Percentiles rank a stretch among this genome's conserved stretches.
Evolutionary conservation across 2,888 invertebrate genomes (phyloP).

Genomic region (Aphidius colemani): DNA sequence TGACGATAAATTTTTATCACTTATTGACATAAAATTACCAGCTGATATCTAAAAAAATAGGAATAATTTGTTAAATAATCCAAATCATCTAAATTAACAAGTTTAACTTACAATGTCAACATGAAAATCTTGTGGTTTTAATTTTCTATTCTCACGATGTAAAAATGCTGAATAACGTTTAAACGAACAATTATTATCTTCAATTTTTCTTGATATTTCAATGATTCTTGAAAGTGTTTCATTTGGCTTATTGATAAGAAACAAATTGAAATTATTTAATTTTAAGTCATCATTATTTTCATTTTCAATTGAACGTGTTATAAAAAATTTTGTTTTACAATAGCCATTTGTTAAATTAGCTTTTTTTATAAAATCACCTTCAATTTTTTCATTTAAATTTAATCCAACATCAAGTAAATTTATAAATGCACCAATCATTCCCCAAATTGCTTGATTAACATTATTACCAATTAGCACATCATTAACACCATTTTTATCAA

Average conservation of each 20-base stretch:
- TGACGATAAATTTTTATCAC: slow-evolving; percentile 10
- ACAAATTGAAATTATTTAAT: neutral
- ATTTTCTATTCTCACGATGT: slow-evolving; percentile 5
- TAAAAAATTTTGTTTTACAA: slow-evolving; percentile 1
- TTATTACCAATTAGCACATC: neutral
- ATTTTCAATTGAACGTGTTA: neutral
- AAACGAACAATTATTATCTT: slow-evolving; percentile 9
- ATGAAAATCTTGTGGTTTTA: neutral
- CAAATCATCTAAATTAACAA: too few species aligned
- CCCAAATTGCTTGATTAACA: neutral
- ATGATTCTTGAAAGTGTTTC: neutral
- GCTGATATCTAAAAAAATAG: slow-evolving; percentile 1
- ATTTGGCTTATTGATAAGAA: neutral
- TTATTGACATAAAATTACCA: slow-evolving; percentile 7
- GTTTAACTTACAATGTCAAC: neutral
- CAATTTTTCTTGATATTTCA: slow-evolving; percentile 1
- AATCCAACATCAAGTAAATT: slow-evolving; percentile 4
- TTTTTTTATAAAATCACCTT: slow-evolving; percentile 2
- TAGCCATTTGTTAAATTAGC: neutral
- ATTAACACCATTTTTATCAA: neutral
- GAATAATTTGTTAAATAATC: neutral
- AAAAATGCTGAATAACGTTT: slow-evolving; percentile 18
- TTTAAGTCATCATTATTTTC: neutral
- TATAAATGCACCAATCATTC: slow-evolving; percentile 5
- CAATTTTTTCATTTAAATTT: neutral